Evolutionary conservation across 2,113 vertebrate genomes (phyloP), one percentile per base, ranked within the genome.

Genomic region (Ophthalmolycus amberensis): DNA sequence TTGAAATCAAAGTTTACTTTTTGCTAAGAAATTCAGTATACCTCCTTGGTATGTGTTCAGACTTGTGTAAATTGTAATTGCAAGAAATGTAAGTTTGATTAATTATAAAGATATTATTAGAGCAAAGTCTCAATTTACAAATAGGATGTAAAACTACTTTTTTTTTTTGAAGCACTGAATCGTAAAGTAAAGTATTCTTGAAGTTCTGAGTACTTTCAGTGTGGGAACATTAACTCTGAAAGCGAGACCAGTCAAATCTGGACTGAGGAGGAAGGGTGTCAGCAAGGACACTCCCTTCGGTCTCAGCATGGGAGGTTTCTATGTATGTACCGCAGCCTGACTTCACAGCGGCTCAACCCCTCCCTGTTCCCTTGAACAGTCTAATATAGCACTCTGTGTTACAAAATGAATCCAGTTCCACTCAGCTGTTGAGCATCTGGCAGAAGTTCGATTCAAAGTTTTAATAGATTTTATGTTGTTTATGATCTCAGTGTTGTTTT

Each of bases 251-350:
- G 80, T 80, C 54, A 85, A 29, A 44, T 58, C 62, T 84, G 27
- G 25, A 70, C 65, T 16, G 66, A 85, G n/a, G 62, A 87, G 82
- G 80, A 90, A 85, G 86, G 62, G 54, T 2, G 59, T 78, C 77
- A 88, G 90, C 78, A 91, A 92, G 89, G 83, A 87, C 88, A 88
- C 88, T 82, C 86, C 90, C 88, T 87, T 68, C 83, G 83, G 60
- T 75, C 84, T 64, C 73, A 73, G 3, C 58, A 54, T 18, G 25
- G 44, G 44, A 34, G 42, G 72, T 78, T 87, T 77, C 73, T 44
- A 25, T 66, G 9, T 52, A 18, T n/a, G 29, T 2, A 15, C 32
- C 25, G n/a, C 63, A 32, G 62, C 62, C 25, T 62, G 37, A 20
- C 58, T 66, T 22, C 65, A 56, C 11, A 0, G 72, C 64, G 60